These are phyloP conservation scores for Blennius ocellaris DNA, from an alignment of 2,113 vertebrate genomes.

Conservation along the genomic window DNA sequence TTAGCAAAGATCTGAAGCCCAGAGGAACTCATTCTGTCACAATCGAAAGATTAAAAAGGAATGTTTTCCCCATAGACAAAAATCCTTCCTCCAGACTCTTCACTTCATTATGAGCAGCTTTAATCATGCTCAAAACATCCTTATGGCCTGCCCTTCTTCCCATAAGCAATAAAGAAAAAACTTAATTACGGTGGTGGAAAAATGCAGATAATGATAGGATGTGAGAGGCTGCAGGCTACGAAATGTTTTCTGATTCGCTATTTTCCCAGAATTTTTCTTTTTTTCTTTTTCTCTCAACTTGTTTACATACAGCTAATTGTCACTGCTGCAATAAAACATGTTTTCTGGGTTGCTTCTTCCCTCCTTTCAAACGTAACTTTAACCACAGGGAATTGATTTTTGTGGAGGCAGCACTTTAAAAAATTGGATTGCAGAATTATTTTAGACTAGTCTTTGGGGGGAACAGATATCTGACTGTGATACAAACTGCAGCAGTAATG, in stretches of 20 bases:
- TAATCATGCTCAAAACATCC: slow-evolving; percentile 80
- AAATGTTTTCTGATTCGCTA: slow-evolving; percentile 76
- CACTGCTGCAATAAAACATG: slow-evolving; percentile 65
- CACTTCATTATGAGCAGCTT: slow-evolving; percentile 72
- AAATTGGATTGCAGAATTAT: slow-evolving; percentile 62
- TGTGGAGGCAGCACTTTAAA: slow-evolving; percentile 50
- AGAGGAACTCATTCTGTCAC: slow-evolving; percentile 59
- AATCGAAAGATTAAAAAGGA: slow-evolving; percentile 57
- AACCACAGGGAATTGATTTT: slow-evolving; percentile 64
- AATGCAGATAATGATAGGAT: slow-evolving; percentile 85
- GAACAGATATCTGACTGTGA: slow-evolving; percentile 28
- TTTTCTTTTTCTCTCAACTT: slow-evolving; percentile 47
- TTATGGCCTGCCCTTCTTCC: slow-evolving; percentile 72
- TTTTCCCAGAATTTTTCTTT: slow-evolving; percentile 70
- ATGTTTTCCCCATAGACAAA: slow-evolving; percentile 64
- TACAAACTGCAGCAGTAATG: slow-evolving; percentile 46
- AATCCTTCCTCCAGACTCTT: slow-evolving; percentile 58
- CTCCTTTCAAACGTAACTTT: slow-evolving; percentile 59
- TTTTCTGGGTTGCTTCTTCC: slow-evolving; percentile 52
- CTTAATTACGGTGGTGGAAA: slow-evolving; percentile 79
- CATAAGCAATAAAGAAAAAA: slow-evolving; percentile 81
- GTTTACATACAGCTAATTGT: slow-evolving; percentile 81
- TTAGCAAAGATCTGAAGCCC: slow-evolving; percentile 57
- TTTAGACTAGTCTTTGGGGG: slow-evolving; percentile 28
- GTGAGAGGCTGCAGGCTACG: slow-evolving; percentile 70